Evolutionary conservation across 2,797 vertebrate species (phyloP).

Genomic region (Furcifer pardalis): DNA sequence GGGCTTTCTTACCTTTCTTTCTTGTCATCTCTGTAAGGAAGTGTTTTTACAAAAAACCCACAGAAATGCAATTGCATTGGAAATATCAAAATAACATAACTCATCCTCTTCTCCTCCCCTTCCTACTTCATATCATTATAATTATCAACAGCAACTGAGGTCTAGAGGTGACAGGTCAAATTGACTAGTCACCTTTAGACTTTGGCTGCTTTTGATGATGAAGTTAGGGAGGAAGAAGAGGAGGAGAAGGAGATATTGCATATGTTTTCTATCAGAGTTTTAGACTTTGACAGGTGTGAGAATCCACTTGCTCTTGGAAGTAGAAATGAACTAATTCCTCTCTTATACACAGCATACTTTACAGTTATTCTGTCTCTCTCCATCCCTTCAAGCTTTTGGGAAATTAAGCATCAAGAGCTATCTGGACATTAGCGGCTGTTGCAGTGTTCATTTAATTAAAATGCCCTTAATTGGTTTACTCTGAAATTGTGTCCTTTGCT

Average conservation of each 20-base stretch:
- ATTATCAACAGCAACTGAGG: background rate
- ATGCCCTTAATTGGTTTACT: conserved; percentile 34
- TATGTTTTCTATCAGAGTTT: background rate
- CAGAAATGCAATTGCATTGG: background rate
- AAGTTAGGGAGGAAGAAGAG: no score
- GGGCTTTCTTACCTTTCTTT: no score
- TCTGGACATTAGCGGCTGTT: conserved; percentile 9
- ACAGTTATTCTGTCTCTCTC: background rate
- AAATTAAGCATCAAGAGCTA: conserved; percentile 29
- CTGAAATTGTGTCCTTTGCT: conserved; percentile 38
- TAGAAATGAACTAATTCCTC: background rate
- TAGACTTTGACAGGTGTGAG: background rate
- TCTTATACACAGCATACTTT: conserved; percentile 3
- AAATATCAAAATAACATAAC: background rate
- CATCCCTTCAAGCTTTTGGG: conserved; percentile 17
- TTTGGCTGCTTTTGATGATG: no score
- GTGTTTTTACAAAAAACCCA: no score
- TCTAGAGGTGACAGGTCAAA: background rate
- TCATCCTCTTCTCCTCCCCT: no score
- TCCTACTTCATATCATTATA: background rate
- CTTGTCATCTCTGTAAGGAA: no score
- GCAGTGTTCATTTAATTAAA: conserved; percentile 42
- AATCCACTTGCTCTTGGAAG: background rate
- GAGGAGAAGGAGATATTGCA: background rate
- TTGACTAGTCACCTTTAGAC: no score